Percentiles rank a stretch among this genome's conserved stretches.
Evolutionary conservation across 2,113 vertebrate species (phyloP).

Genomic region (Sceloporus undulatus): DNA sequence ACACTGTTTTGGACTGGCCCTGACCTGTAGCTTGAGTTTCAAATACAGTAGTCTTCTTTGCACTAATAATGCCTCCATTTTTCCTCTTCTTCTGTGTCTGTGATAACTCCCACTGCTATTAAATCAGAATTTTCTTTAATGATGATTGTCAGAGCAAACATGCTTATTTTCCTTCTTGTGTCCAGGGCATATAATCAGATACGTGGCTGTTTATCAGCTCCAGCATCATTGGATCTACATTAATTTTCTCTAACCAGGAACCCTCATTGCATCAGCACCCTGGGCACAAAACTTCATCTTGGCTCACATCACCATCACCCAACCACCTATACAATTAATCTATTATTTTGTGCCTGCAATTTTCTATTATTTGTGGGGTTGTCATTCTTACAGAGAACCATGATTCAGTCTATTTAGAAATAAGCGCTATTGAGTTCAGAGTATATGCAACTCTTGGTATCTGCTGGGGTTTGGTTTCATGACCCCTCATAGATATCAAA

Average conservation of each 20-base stretch:
- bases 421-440: too few species aligned
- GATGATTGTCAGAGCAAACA: neutral
- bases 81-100: neutral
- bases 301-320: neutral
- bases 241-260: slow-evolving; percentile 1
- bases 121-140: slow-evolving; percentile 7
- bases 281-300: neutral
- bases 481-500: too few species aligned
- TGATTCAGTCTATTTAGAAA: neutral
- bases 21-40: neutral
- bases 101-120: slow-evolving; percentile 1
- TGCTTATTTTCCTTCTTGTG: slow-evolving; percentile 9
- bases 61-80: neutral
- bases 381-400: neutral
- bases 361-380: neutral
- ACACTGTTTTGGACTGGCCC: neutral
- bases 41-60: neutral
- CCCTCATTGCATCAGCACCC: neutral
- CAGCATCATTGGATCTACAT: neutral
- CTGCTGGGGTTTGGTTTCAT: too few species aligned
- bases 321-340: neutral
- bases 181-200: neutral
- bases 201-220: neutral
- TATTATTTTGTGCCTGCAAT: neutral
- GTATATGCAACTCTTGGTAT: too few species aligned